Evolutionary conservation across 2,113 vertebrate species (phyloP).

Genomic region (Burhinus bistriatus): DNA sequence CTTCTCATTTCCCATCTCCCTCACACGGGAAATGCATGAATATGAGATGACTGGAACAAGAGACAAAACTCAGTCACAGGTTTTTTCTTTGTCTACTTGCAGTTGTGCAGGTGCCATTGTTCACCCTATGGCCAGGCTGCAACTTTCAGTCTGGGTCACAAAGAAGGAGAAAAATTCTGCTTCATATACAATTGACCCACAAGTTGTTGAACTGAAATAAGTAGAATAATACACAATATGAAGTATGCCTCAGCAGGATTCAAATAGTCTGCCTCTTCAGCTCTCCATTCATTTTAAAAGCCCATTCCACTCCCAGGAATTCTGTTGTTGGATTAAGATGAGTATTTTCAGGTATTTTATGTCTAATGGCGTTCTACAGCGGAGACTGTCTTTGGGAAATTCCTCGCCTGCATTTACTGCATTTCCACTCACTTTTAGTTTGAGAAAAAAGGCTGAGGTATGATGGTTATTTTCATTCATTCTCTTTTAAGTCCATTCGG

Average conservation of each 20-base stretch:
- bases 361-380: background rate
- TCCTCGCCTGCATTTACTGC: background rate
- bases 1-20: background rate
- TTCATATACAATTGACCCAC: background rate
- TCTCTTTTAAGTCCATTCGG: background rate
- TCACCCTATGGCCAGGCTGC: background rate
- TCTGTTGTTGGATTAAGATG: background rate
- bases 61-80: background rate
- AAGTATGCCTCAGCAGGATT: background rate
- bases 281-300: background rate
- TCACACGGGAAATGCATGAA: background rate
- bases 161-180: background rate
- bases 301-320: background rate
- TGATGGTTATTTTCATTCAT: background rate
- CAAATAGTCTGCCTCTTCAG: background rate
- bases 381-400: background rate
- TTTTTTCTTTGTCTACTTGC: background rate
- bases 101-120: background rate
- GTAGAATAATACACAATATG: background rate
- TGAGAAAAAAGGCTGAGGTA: background rate
- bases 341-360: background rate
- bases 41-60: background rate
- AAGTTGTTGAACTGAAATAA: background rate
- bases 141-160: background rate
- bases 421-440: background rate